Conservation (phyloP, 92 coral and sea anemone genomes). For the Phenganax stokvisi region DNA sequence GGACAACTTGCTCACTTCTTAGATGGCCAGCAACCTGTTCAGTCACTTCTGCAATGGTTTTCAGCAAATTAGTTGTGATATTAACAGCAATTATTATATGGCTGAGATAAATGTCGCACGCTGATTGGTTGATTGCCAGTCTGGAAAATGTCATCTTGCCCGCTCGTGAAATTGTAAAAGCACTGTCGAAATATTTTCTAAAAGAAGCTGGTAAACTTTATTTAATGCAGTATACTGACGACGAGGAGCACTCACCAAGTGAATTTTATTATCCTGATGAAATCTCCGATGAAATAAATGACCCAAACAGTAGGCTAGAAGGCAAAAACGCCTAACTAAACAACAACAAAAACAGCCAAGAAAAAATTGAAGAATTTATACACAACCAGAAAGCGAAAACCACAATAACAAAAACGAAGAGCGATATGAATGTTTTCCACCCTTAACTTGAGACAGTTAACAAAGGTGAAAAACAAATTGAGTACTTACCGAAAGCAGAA, state of each 20-base stretch:
- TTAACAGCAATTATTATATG: too few species aligned
- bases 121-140: conserved; percentile 3
- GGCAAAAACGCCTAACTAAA: neutral
- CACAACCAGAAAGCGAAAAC: conserved; percentile 17
- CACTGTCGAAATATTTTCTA: neutral
- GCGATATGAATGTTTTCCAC: conserved; percentile 12
- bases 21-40: too few species aligned
- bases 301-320: neutral
- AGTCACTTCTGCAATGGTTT: too few species aligned
- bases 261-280: conserved; percentile 24
- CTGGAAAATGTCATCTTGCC: conserved; percentile 6
- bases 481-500: conserved; percentile 21
- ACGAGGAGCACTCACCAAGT: conserved; percentile 18
- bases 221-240: conserved; percentile 15
- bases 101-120: conserved; percentile 7
- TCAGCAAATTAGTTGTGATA: too few species aligned
- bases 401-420: conserved; percentile 8
- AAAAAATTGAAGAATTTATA: conserved; percentile 15
- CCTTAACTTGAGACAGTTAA: conserved; percentile 17
- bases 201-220: conserved; percentile 3
- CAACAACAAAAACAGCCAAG: conserved; percentile 20
- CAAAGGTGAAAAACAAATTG: conserved; percentile 25
- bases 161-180: conserved; percentile 10
- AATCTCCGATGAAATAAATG: neutral
- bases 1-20: too few species aligned